phyloP scores from a whole-genome alignment of 2,113 vertebrate species.

The Tragelaphus imberbis region DNA sequence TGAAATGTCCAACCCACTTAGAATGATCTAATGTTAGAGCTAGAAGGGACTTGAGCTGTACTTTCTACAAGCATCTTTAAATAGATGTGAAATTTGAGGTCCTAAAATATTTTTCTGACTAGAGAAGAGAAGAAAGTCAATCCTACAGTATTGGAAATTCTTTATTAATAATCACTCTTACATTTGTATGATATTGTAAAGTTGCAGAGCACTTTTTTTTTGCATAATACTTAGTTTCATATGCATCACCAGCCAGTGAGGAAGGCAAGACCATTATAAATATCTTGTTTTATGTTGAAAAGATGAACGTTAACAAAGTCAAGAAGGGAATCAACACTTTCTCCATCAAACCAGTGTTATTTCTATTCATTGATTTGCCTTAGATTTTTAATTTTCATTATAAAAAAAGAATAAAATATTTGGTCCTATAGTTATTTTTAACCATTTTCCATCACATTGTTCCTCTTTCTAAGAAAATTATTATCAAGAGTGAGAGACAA shows the following conservation, averaged over 20 bases:
- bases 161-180: neutral
- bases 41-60: slow-evolving; percentile 13
- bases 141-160: neutral
- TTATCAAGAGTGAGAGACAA: neutral
- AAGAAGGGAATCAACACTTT: neutral
- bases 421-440: neutral
- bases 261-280: neutral
- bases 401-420: neutral
- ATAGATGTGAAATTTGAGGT: neutral
- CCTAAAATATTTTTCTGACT: neutral
- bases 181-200: neutral
- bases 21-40: slow-evolving; percentile 37
- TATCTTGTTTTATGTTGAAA: neutral
- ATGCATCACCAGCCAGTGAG: neutral
- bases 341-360: neutral
- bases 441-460: neutral
- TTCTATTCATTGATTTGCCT: neutral
- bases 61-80: slow-evolving; percentile 18
- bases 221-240: neutral
- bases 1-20: slow-evolving; percentile 54
- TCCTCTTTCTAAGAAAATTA: neutral
- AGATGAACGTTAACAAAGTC: neutral
- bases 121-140: neutral
- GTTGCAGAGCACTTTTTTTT: neutral
- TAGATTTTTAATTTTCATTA: neutral